Evolutionary conservation across 2,797 vertebrate genomes (phyloP), one percentile per base, ranked within the genome.

Genomic region (Sebastes umbrosus): DNA sequence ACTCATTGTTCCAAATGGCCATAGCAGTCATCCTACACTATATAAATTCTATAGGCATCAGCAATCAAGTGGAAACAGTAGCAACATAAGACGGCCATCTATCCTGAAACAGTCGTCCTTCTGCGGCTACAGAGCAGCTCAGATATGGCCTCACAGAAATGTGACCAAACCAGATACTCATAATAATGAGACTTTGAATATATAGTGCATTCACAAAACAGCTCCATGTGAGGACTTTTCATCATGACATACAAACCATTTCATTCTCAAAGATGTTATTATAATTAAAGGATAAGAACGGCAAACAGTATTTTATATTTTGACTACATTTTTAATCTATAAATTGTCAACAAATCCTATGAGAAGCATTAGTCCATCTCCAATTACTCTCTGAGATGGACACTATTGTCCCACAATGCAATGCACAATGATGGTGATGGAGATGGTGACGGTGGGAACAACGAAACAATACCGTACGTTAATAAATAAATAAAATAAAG

Each of bases 31-130:
- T 77, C 75, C 80, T 75, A 87, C 80, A 77, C 88, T 75, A 29
- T 80, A 86, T 78, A 31, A 77, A 88, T 73, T 64, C 76, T 79
- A 73, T 8, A 82, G 74, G 86, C 85, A 87, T 83, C 82, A 76
- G 80, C 82, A 81, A 85, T 86, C 88, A 90, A 87, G 87, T 91
- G 87, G 87, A 92, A 92, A 87, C 77, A 54, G 82, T 18, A 60
- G 85, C 68, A 79, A 75, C 83, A 77, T 77, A 71, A 90, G 82
- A 81, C 34, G 79, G 39, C 22, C 55, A 64, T 83, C 62, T 27
- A 36, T 81, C 73, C 46, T 72, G 46, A 72, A 69, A 71, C 54
- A 55, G 75, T 68, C 68, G 6, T 77, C 74, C 62, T 74, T 79
- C 79, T 80, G 73, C 54, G 72, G 73, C n/a, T 69, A 10, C 55